Percentiles rank a stretch among this genome's conserved stretches.
Evolutionary conservation across 2,888 invertebrate genomes (phyloP).

Genomic region (Linnaemya tessellans): DNA sequence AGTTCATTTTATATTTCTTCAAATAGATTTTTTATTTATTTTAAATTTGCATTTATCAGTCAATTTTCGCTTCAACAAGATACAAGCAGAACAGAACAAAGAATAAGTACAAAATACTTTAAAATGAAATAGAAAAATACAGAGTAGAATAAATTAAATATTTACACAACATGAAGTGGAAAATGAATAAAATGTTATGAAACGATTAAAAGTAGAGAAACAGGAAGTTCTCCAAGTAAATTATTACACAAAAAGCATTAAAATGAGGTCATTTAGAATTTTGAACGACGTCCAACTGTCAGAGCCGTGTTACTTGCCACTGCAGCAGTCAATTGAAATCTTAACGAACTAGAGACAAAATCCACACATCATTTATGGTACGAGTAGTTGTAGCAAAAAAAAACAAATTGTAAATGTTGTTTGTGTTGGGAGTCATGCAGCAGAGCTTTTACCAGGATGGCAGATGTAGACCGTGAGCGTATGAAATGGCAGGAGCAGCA

Average conservation of each 20-base stretch:
- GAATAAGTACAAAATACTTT: conserved; percentile 12
- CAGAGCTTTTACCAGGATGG: conserved; percentile 62
- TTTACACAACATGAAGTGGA: conserved; percentile 57
- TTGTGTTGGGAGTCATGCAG: not conserved
- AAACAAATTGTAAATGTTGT: not conserved
- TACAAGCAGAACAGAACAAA: conserved; percentile 34
- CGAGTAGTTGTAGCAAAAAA: too few relatives aligned
- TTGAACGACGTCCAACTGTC: conserved; percentile 63
- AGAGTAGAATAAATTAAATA: conserved; percentile 57
- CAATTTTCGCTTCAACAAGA: conserved; percentile 61
- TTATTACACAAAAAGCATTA: conserved; percentile 4
- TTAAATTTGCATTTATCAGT: conserved; percentile 64
- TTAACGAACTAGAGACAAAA: conserved; percentile 35
- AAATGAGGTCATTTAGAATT: conserved; percentile 59
- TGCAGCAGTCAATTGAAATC: conserved; percentile 14
- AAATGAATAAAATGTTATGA: conserved; percentile 37
- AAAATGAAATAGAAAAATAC: conserved; percentile 18
- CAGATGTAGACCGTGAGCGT: conserved; percentile 62
- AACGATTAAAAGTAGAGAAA: conserved; percentile 18
- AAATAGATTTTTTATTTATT: not conserved
- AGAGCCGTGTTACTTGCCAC: conserved; percentile 42
- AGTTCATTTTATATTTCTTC: conserved; percentile 2
- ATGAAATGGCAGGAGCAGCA: conserved; percentile 65
- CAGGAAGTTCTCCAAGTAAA: conserved; percentile 36
- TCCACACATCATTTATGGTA: conserved; percentile 34